Percentiles rank a stretch among this genome's conserved stretches.
Conservation (phyloP, 2,113 vertebrate genomes). For the Campylomormyrus numenius region DNA sequence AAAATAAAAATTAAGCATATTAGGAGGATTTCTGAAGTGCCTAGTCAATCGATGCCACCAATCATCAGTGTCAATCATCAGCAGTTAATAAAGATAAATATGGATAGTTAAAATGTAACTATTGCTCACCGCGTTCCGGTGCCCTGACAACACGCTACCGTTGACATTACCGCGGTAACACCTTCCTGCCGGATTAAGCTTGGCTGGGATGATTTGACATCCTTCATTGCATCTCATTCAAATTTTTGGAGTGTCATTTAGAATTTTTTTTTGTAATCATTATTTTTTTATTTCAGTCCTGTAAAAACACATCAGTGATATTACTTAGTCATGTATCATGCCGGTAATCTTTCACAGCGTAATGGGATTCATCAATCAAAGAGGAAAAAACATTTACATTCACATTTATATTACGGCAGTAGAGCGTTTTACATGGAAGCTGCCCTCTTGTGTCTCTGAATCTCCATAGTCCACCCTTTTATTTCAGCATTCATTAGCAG, state of each 20-base stretch:
- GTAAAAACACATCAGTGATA: background rate
- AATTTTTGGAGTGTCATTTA: background rate
- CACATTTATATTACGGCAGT: background rate
- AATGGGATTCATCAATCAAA: background rate
- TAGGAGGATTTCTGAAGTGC: background rate
- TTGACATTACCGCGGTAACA: background rate
- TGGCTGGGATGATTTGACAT: background rate
- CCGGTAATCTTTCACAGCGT: background rate
- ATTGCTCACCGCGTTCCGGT: background rate
- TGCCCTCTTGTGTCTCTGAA: background rate
- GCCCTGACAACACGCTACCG: background rate
- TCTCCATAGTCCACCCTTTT: background rate
- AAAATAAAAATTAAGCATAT: background rate
- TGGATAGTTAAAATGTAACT: constrained; percentile 1
- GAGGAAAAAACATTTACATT: background rate
- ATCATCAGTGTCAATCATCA: background rate
- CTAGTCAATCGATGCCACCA: background rate
- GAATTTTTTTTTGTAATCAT: background rate
- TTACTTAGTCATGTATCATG: background rate
- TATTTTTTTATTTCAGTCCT: background rate
- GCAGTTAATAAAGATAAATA: background rate
- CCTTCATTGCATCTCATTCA: background rate
- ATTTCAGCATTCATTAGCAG: background rate
- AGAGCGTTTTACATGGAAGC: background rate
- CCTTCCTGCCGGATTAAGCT: background rate